phyloP scores from a whole-genome alignment of 2,888 invertebrate species.

The Drosophila mimetica region DNA sequence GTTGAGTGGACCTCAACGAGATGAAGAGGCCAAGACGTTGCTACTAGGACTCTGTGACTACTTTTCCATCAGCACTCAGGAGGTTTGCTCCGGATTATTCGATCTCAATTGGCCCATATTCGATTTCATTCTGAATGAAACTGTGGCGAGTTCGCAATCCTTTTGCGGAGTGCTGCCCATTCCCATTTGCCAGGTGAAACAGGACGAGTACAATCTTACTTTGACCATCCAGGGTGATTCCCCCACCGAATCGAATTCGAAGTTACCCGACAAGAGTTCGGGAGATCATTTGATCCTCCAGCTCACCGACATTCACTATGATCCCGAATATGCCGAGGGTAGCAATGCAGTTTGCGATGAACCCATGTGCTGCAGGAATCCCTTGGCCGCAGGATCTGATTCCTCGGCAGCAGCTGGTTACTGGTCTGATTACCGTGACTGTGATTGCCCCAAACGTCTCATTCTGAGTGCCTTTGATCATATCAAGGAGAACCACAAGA shows the following conservation, averaged over 20 bases:
- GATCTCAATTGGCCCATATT: conserved; percentile 88
- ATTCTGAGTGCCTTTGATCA: conserved; percentile 88
- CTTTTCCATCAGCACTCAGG: conserved; percentile 86
- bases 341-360: conserved; percentile 89
- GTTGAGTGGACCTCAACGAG: conserved; percentile 77
- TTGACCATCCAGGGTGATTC: conserved; percentile 66
- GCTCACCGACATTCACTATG: conserved; percentile 89
- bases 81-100: conserved; percentile 88
- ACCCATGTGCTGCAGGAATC: conserved; percentile 89
- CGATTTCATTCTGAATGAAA: conserved; percentile 86
- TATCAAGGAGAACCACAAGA: conserved; percentile 86
- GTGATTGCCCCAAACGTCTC: conserved; percentile 90
- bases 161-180: conserved; percentile 82
- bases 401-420: conserved; percentile 87
- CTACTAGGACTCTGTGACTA: conserved; percentile 85
- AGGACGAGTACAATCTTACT: conserved; percentile 68
- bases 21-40: conserved; percentile 81
- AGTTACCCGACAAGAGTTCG: conserved; percentile 57
- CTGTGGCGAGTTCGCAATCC: conserved; percentile 85
- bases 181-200: conserved; percentile 70
- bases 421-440: conserved; percentile 92
- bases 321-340: conserved; percentile 89
- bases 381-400: conserved; percentile 23
- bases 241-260: conserved; percentile 69
- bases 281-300: conserved; percentile 78